phyloP scores from a whole-genome alignment of 2,888 invertebrate genomes.

The Priocnemis perturbator region DNA sequence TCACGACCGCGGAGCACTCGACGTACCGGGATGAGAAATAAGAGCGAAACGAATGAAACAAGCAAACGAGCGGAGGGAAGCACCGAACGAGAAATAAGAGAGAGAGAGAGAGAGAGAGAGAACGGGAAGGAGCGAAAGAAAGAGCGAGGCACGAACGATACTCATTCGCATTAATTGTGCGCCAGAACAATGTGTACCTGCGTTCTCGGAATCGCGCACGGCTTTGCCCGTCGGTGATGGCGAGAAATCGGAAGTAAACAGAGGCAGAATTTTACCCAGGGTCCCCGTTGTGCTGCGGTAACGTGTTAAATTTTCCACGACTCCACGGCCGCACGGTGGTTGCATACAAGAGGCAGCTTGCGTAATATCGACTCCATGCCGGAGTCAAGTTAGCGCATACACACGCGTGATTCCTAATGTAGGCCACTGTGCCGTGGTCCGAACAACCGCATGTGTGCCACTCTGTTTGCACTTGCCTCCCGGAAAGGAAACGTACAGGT shows the following conservation, averaged over 20 bases:
- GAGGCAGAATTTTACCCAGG: neutral
- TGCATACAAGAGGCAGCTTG: conserved; percentile 17
- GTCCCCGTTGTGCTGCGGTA: too few species aligned
- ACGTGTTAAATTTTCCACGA: conserved; percentile 19
- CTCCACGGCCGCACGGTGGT: neutral
- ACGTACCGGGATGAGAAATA: too few species aligned
- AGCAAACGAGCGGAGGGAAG: neutral
- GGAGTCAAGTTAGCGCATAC: neutral
- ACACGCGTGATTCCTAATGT: conserved; percentile 14
- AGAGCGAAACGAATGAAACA: conserved; percentile 2
- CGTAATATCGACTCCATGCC: conserved; percentile 10
- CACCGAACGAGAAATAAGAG: conserved; percentile 21
- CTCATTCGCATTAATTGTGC: conserved; percentile 4
- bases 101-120: conserved; percentile 20
- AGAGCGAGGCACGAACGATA: neutral
- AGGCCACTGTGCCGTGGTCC: neutral
- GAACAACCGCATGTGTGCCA: too few species aligned
- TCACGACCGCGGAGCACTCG: neutral
- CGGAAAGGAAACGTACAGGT: too few species aligned
- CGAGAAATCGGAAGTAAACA: conserved; percentile 2
- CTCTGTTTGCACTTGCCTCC: too few species aligned
- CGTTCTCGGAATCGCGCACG: neutral
- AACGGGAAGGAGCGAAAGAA: neutral
- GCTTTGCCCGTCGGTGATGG: neutral
- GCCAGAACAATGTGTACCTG: conserved; percentile 1